Base-by-base conservation (phyloP, 1,140 invertebrate genomes). In the Drosophila parvula region DNA sequence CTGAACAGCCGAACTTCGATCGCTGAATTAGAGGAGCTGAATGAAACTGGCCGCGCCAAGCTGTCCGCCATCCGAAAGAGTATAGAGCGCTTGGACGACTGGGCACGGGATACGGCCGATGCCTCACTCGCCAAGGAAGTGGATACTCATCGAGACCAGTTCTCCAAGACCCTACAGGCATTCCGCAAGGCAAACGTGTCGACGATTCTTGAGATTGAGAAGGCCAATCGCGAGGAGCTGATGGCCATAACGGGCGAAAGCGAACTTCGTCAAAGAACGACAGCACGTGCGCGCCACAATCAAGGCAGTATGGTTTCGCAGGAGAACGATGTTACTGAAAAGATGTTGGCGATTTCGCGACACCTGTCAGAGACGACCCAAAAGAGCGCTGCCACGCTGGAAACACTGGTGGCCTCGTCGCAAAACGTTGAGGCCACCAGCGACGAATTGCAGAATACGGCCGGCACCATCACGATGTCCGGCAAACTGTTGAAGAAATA, bases 401-500 rank as follows among this genome's bases (percentile, higher is more conserved):
- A 97, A 43, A 95, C 94, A n/a, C 92, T 99, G 62, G 94, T 97
- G 92, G 94, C 93, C 32, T 95, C 94, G 4, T 95, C 94, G 40
- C 93, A 94, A 45, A 94, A 93, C 65, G 94, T 94, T 12, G 91
- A 94, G 88, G 94, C 95, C 8, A 98, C 97, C 6, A 95, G 95
- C 79, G 96, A 96, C 79, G 98, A 99, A 92, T 93, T 99, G 14
- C 95, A 96, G 78, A 94, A 95, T 63, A 98, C 98, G 70, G 96
- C 96, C 9, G 95, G 96, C 77, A 96, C 96, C 10, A 98, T 99
- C 76, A 93, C 95, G 12, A 97, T 97, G 88, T 98, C 98, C 0
- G 95, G 96, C 64, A 98, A 98, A 92, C 93, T 99, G 4, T 92
- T 99, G 40, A 97, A 96, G 22, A 99, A 99, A 93, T 99, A 99